Evolutionary conservation across 53 echinoderm and acorn worm genomes (phyloP), one percentile per base, ranked within the genome.

Genomic region (Zoroaster sp.): DNA sequence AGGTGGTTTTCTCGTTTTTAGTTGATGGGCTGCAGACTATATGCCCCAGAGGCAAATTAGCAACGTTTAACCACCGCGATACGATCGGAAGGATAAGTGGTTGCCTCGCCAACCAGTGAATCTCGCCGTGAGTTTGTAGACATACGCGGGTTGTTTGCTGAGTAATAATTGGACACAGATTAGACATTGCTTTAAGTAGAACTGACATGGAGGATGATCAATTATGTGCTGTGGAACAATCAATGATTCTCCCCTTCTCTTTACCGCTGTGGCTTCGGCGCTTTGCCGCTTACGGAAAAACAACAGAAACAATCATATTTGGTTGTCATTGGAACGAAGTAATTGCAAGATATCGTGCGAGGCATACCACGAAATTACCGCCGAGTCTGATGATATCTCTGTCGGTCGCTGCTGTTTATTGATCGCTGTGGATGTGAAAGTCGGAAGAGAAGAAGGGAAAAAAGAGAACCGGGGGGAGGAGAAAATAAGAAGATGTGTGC

Each of bases 341-440:
- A 75, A 78, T 78, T 54, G 78, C 78, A 59, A 78, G 37, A 78
- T 78, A 78, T 78, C 78, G 78, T 78, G 55, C 55, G 63, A 28
- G 78, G 78, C 54, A 78, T 38, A 54, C 78, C 78, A 54, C 53
- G 63, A 78, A 78, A 78, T 78, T 78, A 78, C 52, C 35, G 53
- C 36, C 38, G 59, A 78, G 53, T 10, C 63, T 54, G 76, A 76
- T 76, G 47, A 49, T 76, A 76, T 76, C 74, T 74, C 21, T 20
- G 45, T 74, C 74, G 41, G 35, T 33, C 34, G 51, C 30, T 76
- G 76, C 49, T 76, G 76, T 47, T 59, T 76, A 76, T 76, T 41
- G 76, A 76, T 76, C 76, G 76, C 0, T 32, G 45, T 12, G 46
- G 76, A 34, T 51, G 51, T 15, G 77, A 4, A 18, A 31, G 77